phyloP scores from a whole-genome alignment of 2,888 invertebrate species.

The Dione vanillae region DNA sequence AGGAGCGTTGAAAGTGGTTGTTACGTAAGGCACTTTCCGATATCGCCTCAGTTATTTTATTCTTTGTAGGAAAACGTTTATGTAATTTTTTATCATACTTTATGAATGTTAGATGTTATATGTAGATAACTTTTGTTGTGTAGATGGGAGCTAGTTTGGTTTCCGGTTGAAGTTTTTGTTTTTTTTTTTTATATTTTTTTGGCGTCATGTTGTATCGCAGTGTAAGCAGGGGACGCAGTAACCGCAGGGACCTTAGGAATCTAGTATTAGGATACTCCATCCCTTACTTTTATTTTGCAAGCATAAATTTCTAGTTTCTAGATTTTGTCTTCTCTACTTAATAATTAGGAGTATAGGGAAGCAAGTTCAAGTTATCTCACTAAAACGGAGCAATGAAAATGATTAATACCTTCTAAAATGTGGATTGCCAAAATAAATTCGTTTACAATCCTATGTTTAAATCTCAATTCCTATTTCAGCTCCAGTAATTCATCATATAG shows the following conservation, averaged over 20 bases:
- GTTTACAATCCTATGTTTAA: no score
- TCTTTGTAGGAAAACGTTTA: constrained; percentile 20
- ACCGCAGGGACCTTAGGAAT: not conserved
- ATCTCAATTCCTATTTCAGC: no score
- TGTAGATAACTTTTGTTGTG: not conserved
- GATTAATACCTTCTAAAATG: no score
- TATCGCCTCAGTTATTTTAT: constrained; percentile 20
- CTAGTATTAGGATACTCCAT: no score
- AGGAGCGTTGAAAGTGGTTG: constrained; percentile 25
- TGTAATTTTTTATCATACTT: constrained; percentile 1
- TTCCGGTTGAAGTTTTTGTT: not conserved
- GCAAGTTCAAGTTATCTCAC: no score
- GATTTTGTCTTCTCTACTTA: no score
- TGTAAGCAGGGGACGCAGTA: not conserved
- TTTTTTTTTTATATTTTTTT: not conserved
- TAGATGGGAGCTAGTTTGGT: not conserved
- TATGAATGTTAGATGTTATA: not conserved
- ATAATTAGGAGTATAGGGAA: no score
- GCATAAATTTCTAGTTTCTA: no score
- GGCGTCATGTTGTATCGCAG: not conserved
- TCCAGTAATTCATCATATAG: no score
- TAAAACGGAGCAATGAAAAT: no score
- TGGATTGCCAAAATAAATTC: no score
- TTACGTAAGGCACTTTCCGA: constrained; percentile 21
- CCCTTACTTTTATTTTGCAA: no score